Base-by-base conservation (phyloP, 2,113 vertebrate species). In the Clarias macrocephalus region DNA sequence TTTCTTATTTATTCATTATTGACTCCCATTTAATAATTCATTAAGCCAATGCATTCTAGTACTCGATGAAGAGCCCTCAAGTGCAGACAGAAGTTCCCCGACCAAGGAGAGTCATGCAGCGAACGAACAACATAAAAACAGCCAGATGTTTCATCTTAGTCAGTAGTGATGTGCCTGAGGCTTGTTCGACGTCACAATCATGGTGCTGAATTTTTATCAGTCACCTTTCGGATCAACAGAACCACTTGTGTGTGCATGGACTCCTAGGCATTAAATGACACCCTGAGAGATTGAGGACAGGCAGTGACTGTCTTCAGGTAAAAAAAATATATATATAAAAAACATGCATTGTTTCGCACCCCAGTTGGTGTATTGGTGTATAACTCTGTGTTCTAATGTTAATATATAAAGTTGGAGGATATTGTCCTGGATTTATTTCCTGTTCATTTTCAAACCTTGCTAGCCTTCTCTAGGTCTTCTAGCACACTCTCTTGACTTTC, bases 21-120 rank as follows among this genome's bases (percentile, higher is more conserved):
- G 93, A 84, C 91, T 85, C 18, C 86, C 75, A 89, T 93, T 94
- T 93, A 94, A 90, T 94, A 92, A 94, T 92, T 94, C 92, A 94
- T 93, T 92, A 89, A 68, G 87, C 88, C 28, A 76, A 85, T 63
- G 87, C 77, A 11, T 93, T 89, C 23, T 25, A 86, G 68, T n/a
- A 89, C 87, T 85, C 30, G 85, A 92, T 91, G 93, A 93, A 94
- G 62, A 90, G 73, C 83, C 37, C 80, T 63, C 65, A 76, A 85
- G 84, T 80, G 65, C 28, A 16, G 80, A 79, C 85, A 52, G 85
- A 66, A 66, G 68, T 84, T 87, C 82, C 59, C 85, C 66, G 33
- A 48, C 21, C 59, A 13, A 70, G 52, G 16, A 84, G 21, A 75
- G 33, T 23, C 23, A 9, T 42, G 4, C 16, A 52, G 60, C 19